Evolutionary conservation across 2,113 vertebrate genomes (phyloP), one percentile per base, ranked within the genome.

Genomic region (Malurus melanocephalus): DNA sequence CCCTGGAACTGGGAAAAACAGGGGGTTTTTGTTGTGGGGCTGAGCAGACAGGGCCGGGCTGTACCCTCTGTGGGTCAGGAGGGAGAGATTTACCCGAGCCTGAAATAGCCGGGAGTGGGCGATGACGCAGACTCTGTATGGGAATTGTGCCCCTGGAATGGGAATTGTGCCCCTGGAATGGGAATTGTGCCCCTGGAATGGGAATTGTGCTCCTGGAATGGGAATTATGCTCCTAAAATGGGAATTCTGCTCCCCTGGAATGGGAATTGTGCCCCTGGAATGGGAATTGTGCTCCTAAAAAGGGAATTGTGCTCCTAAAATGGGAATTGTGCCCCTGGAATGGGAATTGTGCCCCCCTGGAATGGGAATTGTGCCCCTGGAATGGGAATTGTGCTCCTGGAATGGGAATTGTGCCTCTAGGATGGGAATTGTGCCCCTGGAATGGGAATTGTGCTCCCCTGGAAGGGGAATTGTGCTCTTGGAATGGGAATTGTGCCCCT

Each of bases 1-100:
- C 64, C 94, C 86, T 91, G 80, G 91, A 87, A 84, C 90, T 38
- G 38, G 38, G 38, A 38, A 38, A 38, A 38, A 96, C 93, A 96
- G 95, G 94, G 51, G 57, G 93, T 45, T 96, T 97, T 85, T 97
- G 95, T 96, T 86, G 80, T 73, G 96, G 56, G 68, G 91, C 94
- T 59, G 80, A 94, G 90, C 35, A 94, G 92, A 94, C 92, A 94
- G 94, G 94, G 80, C 94, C 82, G 87, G 84, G 80, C 95, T 97
- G 96, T 96, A 94, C 94, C 79, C 82, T 42, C 88, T 19, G n/a
- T 80, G 72, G 97, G 97, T 97, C 97, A 97, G 57, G 81, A 60
- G 94, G 33, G 78, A 88, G 21, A 75, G 88, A 0, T 45, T 61
- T 77, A 60, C 94, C 81, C 88, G 95, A 95, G 94, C 69, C 93